Evolutionary conservation across 2,113 vertebrate species (phyloP), one percentile per base, ranked within the genome.

Genomic region (Poicephalus gulielmi): DNA sequence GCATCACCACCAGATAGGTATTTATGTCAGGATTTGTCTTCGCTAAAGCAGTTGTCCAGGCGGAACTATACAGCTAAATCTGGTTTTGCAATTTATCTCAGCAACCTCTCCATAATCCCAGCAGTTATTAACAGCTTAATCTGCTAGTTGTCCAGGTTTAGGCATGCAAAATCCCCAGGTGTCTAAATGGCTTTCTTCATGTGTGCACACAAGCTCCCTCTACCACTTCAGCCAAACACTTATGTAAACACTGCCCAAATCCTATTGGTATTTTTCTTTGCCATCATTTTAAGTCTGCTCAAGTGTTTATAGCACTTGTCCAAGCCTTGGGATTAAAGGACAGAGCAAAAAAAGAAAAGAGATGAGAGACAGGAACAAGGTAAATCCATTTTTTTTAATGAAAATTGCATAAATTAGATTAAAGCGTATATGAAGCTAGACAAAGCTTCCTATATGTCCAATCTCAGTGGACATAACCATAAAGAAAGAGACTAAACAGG

Each of bases 141-240:
- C 23, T 83, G 18, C 1, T 60, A 35, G 43, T 35, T 80, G 39
- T 33, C 8, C 63, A 68, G 39, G 23, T 55, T 79, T 73, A 73
- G 27, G 50, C 13, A 6, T 43, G 13, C 7, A 80, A 88, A 92
- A 86, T 85, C 31, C 18, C 37, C 27, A 77, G 11, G 4, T 37
- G 22, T 49, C 35, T 77, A n/a, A 59, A 60, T 23, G 17, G 12
- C 20, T 76, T 83, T 25, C 9, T 76, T 92, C 30, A 22, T 31
- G 43, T 0, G 0, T 28, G 19, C 25, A 19, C 17, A 31, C 11
- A 44, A 70, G 7, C 1, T 86, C 6, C 13, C 35, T 60, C 33
- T 20, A 52, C 17, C 3, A 35, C 41, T 86, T 87, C 55, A 77
- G 23, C 31, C 28, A 77, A 74, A 75, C 79, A 1, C 3, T 49